These are phyloP conservation scores for Caenorhabditis sp. DNA, from an alignment of 2,888 invertebrate species.

Conservation along the genomic window DNA sequence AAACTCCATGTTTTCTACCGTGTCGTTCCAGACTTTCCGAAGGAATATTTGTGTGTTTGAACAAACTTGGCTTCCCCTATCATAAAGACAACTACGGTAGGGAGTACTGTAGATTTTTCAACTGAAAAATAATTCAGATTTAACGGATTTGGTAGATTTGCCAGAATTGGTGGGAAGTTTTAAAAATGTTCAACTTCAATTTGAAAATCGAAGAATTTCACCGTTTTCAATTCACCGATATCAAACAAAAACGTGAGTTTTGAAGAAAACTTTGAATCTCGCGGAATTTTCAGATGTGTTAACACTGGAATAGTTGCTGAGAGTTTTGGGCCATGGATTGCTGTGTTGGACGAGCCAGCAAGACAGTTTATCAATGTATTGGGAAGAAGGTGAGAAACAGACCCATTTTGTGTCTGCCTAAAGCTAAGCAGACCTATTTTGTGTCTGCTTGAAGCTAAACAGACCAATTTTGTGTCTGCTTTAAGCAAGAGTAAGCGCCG, in stretches of 20 bases:
- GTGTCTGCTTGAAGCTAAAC: too few species aligned
- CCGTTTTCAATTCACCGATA: neutral
- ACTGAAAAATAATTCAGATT: neutral
- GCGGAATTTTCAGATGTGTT: slow-evolving; percentile 11
- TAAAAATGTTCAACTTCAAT: slow-evolving; percentile 29
- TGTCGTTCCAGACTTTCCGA: slow-evolving; percentile 1
- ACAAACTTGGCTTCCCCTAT: slow-evolving; percentile 28
- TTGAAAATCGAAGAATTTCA: slow-evolving; percentile 21
- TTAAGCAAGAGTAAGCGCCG: neutral
- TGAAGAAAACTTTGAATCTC: neutral
- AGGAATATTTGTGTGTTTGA: slow-evolving; percentile 10
- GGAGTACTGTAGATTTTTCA: too few species aligned
- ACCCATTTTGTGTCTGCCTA: too few species aligned
- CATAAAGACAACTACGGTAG: slow-evolving; percentile 9
- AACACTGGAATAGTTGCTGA: slow-evolving; percentile 11
- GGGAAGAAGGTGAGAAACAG: slow-evolving; percentile 16
- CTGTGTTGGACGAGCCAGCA: slow-evolving; percentile 18
- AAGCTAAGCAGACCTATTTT: too few species aligned
- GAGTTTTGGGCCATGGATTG: slow-evolving; percentile 29
- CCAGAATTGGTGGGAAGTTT: slow-evolving; percentile 18
- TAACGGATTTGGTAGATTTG: slow-evolving; percentile 29
- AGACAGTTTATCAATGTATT: slow-evolving; percentile 13
- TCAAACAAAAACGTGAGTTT: slow-evolving; percentile 21
- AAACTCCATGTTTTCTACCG: slow-evolving; percentile 27
- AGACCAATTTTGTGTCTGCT: too few species aligned